A percentile compares a stretch with the other conserved stretches of the same genome.
phyloP scores from a whole-genome alignment of 2,797 vertebrate species.

The Smutsia temminckii region DNA sequence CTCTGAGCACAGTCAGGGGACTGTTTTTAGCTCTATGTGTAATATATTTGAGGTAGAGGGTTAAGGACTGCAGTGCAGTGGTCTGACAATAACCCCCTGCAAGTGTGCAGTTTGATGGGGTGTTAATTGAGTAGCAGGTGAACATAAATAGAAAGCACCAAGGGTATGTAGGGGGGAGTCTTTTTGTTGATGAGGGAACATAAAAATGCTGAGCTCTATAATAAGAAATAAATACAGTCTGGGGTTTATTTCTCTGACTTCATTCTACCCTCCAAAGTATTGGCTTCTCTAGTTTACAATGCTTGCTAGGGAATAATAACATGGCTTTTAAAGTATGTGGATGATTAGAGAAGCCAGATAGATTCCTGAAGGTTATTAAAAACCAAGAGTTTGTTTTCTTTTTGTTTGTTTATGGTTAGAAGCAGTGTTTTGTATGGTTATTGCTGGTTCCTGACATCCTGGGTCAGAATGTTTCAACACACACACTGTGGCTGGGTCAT shows the following conservation, averaged over 20 bases:
- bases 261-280: neutral
- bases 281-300: neutral
- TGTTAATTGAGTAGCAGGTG: slow-evolving; percentile 73
- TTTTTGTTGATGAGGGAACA: slow-evolving; percentile 66
- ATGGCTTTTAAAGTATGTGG: slow-evolving; percentile 25
- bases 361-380: slow-evolving; percentile 5
- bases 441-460: neutral
- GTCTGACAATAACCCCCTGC: slow-evolving; percentile 64
- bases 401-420: slow-evolving; percentile 19
- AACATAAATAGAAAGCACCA: slow-evolving; percentile 57
- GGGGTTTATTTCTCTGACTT: slow-evolving; percentile 61
- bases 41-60: slow-evolving; percentile 64
- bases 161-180: neutral
- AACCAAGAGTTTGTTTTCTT: neutral
- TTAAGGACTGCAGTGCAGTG: slow-evolving; percentile 54
- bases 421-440: neutral
- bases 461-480: neutral
- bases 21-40: slow-evolving; percentile 67
- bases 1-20: slow-evolving; percentile 69
- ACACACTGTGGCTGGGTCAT: neutral
- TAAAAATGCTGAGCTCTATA: slow-evolving; percentile 67
- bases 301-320: slow-evolving; percentile 33
- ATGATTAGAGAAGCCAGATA: neutral
- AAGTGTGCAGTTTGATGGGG: slow-evolving; percentile 62
- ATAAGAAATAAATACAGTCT: slow-evolving; percentile 45